Percentiles rank a stretch among this genome's conserved stretches.
phyloP scores from a whole-genome alignment of 2,113 vertebrate species.

The Porphyrio hochstetteri region DNA sequence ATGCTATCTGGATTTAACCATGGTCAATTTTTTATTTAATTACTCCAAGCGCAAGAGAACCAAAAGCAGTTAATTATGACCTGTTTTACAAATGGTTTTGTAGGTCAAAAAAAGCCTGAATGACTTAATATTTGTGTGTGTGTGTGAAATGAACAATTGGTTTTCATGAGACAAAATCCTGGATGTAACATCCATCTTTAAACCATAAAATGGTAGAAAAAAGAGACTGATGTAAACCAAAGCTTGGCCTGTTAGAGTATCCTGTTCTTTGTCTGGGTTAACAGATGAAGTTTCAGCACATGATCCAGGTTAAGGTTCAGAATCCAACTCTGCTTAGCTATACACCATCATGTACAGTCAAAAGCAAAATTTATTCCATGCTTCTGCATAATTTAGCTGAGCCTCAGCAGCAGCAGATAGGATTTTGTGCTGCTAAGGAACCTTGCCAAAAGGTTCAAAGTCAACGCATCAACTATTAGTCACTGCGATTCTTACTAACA shows the following conservation, averaged over 20 bases:
- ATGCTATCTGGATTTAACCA: neutral
- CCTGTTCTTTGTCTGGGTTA: neutral
- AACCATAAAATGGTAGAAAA: neutral
- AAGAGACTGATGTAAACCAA: neutral
- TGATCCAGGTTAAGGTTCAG: neutral
- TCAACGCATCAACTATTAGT: neutral
- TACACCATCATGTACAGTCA: neutral
- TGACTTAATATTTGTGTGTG: neutral
- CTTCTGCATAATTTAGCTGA: neutral
- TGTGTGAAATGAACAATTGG: neutral
- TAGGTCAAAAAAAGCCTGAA: neutral
- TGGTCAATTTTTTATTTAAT: neutral
- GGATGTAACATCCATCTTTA: neutral
- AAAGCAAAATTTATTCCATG: neutral
- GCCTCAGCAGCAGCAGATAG: neutral
- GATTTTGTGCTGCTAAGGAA: slow-evolving; percentile 8
- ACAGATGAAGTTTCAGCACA: neutral
- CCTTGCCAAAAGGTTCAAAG: neutral
- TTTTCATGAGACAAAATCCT: neutral
- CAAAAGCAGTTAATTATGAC: neutral
- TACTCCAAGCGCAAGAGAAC: neutral
- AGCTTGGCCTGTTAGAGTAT: neutral
- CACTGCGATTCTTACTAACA: neutral
- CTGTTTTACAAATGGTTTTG: neutral
- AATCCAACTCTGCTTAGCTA: neutral